Evolutionary conservation across 2,797 vertebrate species (phyloP).

Genomic region (Poeciliopsis presidionis): DNA sequence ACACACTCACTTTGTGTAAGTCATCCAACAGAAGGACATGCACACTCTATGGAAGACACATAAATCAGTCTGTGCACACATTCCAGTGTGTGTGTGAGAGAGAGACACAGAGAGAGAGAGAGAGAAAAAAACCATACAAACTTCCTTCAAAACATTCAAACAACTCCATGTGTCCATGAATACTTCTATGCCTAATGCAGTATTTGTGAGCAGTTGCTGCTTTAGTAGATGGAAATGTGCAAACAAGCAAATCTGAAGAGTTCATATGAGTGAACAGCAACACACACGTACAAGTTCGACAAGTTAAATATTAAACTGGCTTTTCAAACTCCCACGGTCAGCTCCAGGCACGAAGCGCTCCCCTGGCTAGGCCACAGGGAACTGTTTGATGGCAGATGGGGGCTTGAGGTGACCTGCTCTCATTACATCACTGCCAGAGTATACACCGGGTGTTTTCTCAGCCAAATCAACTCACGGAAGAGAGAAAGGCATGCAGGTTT

Average conservation of each 20-base stretch:
- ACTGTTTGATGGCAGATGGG: constrained; percentile 36
- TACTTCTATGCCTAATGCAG: background rate
- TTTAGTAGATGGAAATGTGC: constrained; percentile 12
- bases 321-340: constrained; percentile 64
- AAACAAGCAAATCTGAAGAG: constrained; percentile 18
- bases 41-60: constrained; percentile 50
- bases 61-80: constrained; percentile 70
- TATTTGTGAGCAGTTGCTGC: constrained; percentile 4
- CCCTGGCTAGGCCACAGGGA: constrained; percentile 59
- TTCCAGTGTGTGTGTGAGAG: constrained; percentile 36
- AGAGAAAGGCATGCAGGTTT: constrained; percentile 16
- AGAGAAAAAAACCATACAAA: constrained; percentile 18
- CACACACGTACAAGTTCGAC: background rate
- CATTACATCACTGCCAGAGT: constrained; percentile 37
- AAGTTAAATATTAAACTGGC: constrained; percentile 69
- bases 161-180: constrained; percentile 11
- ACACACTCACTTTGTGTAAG: constrained; percentile 39
- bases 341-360: constrained; percentile 57
- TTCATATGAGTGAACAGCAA: background rate
- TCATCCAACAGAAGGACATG: constrained; percentile 57
- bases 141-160: constrained; percentile 21
- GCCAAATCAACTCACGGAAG: constrained; percentile 36
- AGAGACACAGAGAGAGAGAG: constrained; percentile 25
- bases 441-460: constrained; percentile 35
- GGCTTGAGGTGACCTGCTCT: constrained; percentile 35